Evolutionary conservation across 2,113 vertebrate genomes (phyloP).

Genomic region (Nipponia nippon): DNA sequence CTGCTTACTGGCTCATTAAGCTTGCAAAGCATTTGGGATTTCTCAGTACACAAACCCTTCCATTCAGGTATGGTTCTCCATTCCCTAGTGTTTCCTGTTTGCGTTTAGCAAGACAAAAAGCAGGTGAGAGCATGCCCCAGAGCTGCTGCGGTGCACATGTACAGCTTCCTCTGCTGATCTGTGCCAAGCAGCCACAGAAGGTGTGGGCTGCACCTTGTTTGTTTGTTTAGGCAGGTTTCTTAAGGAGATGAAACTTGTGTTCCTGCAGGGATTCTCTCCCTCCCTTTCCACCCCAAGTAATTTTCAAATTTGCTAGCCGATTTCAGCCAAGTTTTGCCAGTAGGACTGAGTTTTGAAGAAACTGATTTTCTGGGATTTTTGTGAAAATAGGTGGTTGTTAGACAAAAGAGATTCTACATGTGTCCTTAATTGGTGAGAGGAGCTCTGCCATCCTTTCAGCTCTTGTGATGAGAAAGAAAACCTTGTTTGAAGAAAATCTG

Average conservation of each 20-base stretch:
- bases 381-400: background rate
- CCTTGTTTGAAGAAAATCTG: background rate
- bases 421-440: background rate
- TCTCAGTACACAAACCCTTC: background rate
- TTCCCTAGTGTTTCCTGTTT: background rate
- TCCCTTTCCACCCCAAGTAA: background rate
- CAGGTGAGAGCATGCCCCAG: background rate
- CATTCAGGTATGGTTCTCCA: background rate
- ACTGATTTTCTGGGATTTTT: background rate
- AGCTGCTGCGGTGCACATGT: background rate
- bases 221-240: background rate
- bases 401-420: background rate
- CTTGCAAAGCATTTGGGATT: constrained; percentile 21
- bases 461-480: background rate
- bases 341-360: background rate
- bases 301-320: background rate
- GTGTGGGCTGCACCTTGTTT: background rate
- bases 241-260: background rate
- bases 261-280: background rate
- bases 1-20: background rate
- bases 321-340: background rate
- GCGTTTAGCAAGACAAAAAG: constrained; percentile 1
- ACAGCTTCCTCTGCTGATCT: background rate
- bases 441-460: background rate
- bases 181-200: background rate